Base-by-base conservation (phyloP, 2,113 vertebrate genomes). In the Chamaea fasciata region DNA sequence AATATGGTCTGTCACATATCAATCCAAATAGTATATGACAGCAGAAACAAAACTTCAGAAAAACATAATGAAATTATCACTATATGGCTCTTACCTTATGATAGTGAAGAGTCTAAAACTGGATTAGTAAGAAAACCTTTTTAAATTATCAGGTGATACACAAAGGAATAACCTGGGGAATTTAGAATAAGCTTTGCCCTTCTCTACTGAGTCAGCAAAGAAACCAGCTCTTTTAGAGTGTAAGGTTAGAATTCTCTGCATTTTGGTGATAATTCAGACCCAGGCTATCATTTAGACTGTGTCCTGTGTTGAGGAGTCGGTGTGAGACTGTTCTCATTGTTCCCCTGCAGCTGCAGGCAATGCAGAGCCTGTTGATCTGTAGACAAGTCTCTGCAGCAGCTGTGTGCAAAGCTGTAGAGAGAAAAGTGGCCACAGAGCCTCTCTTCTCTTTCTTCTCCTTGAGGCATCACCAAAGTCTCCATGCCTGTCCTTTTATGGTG, bases 401-500 rank as follows among this genome's bases (percentile, higher is more conserved):
- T 59, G 13, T 60, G n/a, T 13, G 19, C 37, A 59, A 63, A 88
- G 44, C 15, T 77, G n/a, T 6, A 16, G 64, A 46, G 30, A 88
- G 42, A 37, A 59, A 86, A 31, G 7, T 33, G 26, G 3, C 41
- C 44, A 7, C 4, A 46, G 26, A 55, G 3, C 13, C 10, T 65
- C 6, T 15, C 33, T 53, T 49, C 9, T 31, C 8, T 50, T 62
- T 63, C 17, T 47, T 74, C 37, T 15, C 35, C 30, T 35, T 21
- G 6, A 44, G 3, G 2, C 11, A 35, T 18, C 53, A 39, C 14
- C 7, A 14, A 79, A 31, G 6, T 18, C 20, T 37, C 2, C 0
- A 1, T 23, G 16, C 18, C 24, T 69, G 24, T 37, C 35, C 35
- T 22, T 74, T 79, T 11, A 16, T 9, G 15, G n/a, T 80, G 44